A percentile compares a stretch with the other conserved stretches of the same genome.
These are phyloP conservation scores for Xestia ashworthii DNA, from an alignment of 2,888 invertebrate genomes.

Conservation along the genomic window DNA sequence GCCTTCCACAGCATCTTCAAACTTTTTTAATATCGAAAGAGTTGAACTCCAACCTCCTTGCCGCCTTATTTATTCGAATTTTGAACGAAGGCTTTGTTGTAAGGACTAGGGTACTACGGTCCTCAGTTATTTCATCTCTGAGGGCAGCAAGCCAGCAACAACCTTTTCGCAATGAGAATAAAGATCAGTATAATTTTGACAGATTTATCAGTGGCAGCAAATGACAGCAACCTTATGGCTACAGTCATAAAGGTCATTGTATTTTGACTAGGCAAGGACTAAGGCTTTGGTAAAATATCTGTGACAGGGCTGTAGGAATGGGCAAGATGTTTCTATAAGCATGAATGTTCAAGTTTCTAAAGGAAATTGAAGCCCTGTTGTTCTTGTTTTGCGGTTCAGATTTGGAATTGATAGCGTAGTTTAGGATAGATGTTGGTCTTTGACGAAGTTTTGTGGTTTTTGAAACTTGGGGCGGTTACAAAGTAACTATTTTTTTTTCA, in stretches of 20 bases:
- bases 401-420: slow-evolving; percentile 15
- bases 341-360: slow-evolving; percentile 32
- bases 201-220: not conserved
- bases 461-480: not conserved
- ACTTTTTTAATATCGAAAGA: slow-evolving; percentile 78
- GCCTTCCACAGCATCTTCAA: slow-evolving; percentile 60
- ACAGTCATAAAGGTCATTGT: not conserved
- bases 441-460: not conserved
- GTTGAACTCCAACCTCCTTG: slow-evolving; percentile 66
- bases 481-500: not conserved
- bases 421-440: not conserved
- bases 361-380: slow-evolving; percentile 32
- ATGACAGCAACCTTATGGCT: not conserved
- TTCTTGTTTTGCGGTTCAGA: slow-evolving; percentile 47
- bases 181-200: not conserved
- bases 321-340: slow-evolving; percentile 26
- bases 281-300: not conserved
- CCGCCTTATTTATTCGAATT: slow-evolving; percentile 70
- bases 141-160: not conserved
- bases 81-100: slow-evolving; percentile 58
- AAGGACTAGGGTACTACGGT: slow-evolving; percentile 35
- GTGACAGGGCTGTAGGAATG: slow-evolving; percentile 15
- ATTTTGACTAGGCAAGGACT: not conserved
- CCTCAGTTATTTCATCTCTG: not conserved
- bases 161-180: not conserved